Base-by-base conservation (phyloP, 2,888 invertebrate species). In the Cremastobaeus sp. region DNA sequence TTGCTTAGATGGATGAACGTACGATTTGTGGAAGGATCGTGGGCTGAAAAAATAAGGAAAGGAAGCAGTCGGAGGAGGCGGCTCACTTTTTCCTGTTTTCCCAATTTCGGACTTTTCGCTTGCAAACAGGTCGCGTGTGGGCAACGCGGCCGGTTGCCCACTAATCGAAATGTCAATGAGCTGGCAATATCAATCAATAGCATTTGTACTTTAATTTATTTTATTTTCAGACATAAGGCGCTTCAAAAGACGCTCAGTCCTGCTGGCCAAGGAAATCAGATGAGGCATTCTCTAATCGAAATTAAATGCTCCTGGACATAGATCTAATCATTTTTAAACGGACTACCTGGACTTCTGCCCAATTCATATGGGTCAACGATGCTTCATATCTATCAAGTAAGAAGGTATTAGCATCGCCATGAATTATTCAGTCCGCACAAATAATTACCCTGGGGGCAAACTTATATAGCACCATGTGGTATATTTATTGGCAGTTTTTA, bases 1-100 rank as follows among this genome's bases (percentile, higher is more conserved):
- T 39, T 79, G 77, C 69, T 75, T 66, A 75, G 78, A 78, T 81
- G 81, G 78, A 79, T 81, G 82, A 82, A 77, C 68, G 71, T 68
- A 75, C 78, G 79, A 35, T 47, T 45, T 9, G 30, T 55, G 50
- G 32, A 37, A 65, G 54, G 32, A 43, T 50, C 43, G 14, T 12
- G 48, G 28, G 18, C 28, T 45, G 28, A 12, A 32, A 25, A 37
- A 65, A 50, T 18, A 65, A 57, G 30, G 32, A 18, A 54, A 18
- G 21, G 48, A 48, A 20, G 4, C n/a, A n/a, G 11, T 32, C 5
- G 25, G 4, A 32, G 11, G 11, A 5, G 32, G 6, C n/a, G 9
- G 37, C 5, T 12, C 37, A 14, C 30, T 41, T 32, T 2, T 37
- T 35, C 17, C 18, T 25, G 14, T 25, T n/a, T 2, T 52, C 20